Base-by-base conservation (phyloP, 1,140 invertebrate genomes). In the Coboldia fuscipes region DNA sequence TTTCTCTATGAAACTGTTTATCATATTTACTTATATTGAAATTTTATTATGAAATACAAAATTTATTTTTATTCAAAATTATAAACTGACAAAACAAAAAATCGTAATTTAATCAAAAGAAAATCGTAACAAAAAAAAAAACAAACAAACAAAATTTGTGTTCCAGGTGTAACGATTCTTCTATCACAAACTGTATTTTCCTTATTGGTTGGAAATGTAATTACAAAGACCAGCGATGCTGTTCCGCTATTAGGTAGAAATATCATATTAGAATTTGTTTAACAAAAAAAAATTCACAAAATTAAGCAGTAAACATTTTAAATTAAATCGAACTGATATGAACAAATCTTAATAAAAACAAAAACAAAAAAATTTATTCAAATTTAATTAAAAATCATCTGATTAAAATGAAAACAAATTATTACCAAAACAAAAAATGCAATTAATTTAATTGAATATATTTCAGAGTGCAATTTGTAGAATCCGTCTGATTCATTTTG, bases 111-210 rank as follows among this genome's bases (percentile, higher is more conserved):
- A 27, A 27, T 4, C 12, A 27, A 5, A 27, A n/a, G 24, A 4
- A 23, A 12, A 23, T 6, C 22, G 12, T 27, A 10, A 27, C 12
- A 27, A n/a, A 14, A 12, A 27, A 27, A 27, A n/a, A n/a, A 22
- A 21, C 21, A 10, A 39, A 18, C 19, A 39, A 28, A 30, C 2
- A 14, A 30, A 29, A 22, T 38, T 42, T 59, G 47, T 61, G 58
- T 81, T 82, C 50, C 82, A 94, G 89, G 86, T 78, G 85, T 97
- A 58, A 97, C 89, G 65, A 96, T 97, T 68, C 79, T 97, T 61
- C 84, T 97, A 63, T 96, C 92, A 55, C 78, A 97, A 72, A 96
- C 90, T 66, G 89, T 97, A 63, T 97, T 97, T 72, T 92, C 93
- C 63, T 72, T 97, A 65, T 77, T 97, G 72, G 77, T 97, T 65